Percentiles rank a stretch among this genome's conserved stretches.
These are phyloP conservation scores for Macaca nemestrina DNA, from an alignment of 2,113 vertebrate genomes.

Conservation along the genomic window DNA sequence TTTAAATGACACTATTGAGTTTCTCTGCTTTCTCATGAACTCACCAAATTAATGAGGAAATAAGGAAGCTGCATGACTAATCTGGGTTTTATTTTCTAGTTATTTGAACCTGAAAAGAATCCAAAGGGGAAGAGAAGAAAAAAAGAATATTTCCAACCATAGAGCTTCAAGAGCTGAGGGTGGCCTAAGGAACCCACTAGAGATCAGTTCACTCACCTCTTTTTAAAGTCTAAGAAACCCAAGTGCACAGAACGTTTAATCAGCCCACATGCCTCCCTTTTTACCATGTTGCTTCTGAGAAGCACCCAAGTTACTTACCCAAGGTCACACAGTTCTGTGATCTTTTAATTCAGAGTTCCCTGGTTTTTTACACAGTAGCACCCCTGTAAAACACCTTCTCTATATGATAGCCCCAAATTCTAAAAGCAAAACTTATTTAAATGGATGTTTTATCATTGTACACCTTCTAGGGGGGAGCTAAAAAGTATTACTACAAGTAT, in stretches of 20 bases:
- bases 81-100: slow-evolving; percentile 19
- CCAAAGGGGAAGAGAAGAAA: background rate
- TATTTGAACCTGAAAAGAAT: slow-evolving; percentile 43
- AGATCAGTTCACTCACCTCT: background rate
- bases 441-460: background rate
- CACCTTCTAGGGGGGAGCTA: background rate
- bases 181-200: background rate
- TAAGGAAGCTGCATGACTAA: slow-evolving; percentile 15
- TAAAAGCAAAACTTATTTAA: slow-evolving; percentile 3
- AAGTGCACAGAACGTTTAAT: background rate
- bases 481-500: background rate
- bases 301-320: background rate
- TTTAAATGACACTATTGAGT: background rate
- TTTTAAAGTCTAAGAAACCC: background rate
- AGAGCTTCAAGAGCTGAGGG: background rate
- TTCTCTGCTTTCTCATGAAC: slow-evolving; percentile 20
- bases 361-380: background rate
- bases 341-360: background rate
- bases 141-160: background rate
- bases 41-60: slow-evolving; percentile 49
- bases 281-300: background rate
- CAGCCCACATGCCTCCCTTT: background rate
- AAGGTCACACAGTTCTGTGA: background rate
- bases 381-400: background rate
- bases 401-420: background rate